Conservation (phyloP, 2,888 invertebrate species). For the Flexamia atlantica region DNA sequence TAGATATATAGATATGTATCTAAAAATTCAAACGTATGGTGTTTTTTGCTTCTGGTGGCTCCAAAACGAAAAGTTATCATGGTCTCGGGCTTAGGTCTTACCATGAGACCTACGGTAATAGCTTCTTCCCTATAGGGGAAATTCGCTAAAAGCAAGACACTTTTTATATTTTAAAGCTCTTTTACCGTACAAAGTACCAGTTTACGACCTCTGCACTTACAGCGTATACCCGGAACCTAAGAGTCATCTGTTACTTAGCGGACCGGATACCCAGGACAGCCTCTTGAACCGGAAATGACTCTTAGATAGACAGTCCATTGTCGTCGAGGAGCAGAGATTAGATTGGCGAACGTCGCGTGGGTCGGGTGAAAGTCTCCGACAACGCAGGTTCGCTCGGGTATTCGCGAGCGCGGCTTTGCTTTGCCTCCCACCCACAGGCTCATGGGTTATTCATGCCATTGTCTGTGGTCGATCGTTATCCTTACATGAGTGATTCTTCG, state of each 20-base stretch:
- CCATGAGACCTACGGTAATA: too few species aligned
- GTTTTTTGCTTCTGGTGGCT: too few species aligned
- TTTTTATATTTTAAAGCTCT: too few species aligned
- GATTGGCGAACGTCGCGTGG: constrained; percentile 1
- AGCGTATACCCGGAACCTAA: background rate
- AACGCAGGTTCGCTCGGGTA: background rate
- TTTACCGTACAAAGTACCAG: too few species aligned
- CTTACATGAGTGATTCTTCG: constrained; percentile 17
- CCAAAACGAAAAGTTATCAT: too few species aligned
- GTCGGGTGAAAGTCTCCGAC: constrained; percentile 10
- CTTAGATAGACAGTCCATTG: background rate
- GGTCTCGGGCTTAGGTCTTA: too few species aligned
- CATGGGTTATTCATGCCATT: constrained; percentile 33
- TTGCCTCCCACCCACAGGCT: constrained; percentile 4
- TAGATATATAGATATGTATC: too few species aligned
- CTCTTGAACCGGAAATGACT: background rate
- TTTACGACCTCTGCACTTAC: too few species aligned
- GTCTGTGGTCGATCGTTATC: background rate
- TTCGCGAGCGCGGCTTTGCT: background rate
- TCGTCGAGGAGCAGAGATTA: background rate
- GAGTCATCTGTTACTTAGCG: background rate
- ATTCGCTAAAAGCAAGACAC: too few species aligned
- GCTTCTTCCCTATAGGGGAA: too few species aligned
- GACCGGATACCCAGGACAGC: background rate
- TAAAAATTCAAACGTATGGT: too few species aligned